Evolutionary conservation across 2,113 vertebrate species (phyloP).

Genomic region (Psophia crepitans): DNA sequence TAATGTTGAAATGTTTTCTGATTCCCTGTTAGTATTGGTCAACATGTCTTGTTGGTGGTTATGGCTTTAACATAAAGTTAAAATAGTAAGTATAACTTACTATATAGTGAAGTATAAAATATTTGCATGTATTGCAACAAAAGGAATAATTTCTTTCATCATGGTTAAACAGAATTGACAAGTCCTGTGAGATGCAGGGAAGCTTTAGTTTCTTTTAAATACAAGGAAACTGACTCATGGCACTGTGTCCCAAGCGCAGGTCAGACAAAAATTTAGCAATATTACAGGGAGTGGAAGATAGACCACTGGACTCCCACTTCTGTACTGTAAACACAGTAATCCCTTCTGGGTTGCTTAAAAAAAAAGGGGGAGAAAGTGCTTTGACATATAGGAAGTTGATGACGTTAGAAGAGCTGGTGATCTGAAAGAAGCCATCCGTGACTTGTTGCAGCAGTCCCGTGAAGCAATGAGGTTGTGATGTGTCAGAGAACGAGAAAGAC

Average conservation of each 20-base stretch:
- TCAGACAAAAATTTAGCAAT: background rate
- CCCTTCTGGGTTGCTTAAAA: background rate
- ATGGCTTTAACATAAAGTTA: background rate
- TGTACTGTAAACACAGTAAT: background rate
- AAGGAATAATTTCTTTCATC: background rate
- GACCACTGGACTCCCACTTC: background rate
- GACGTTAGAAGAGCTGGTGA: background rate
- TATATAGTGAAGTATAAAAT: background rate
- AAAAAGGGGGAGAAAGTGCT: background rate
- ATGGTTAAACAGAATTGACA: background rate
- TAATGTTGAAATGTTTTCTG: background rate
- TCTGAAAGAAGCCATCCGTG: background rate
- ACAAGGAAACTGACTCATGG: background rate
- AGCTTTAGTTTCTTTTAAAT: background rate
- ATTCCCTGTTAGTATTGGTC: background rate
- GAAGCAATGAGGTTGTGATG: background rate
- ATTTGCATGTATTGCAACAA: background rate
- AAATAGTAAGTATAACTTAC: too few species aligned
- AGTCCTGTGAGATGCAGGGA: background rate
- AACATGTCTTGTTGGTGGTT: background rate
- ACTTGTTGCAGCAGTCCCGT: background rate
- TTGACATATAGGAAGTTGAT: background rate
- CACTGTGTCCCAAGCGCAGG: background rate
- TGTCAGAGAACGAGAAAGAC: background rate
- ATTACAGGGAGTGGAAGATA: background rate